A percentile compares a stretch with the other conserved stretches of the same genome.
These are phyloP conservation scores for Atrina japonica DNA, from an alignment of 2,888 invertebrate species.

Conservation along the genomic window DNA sequence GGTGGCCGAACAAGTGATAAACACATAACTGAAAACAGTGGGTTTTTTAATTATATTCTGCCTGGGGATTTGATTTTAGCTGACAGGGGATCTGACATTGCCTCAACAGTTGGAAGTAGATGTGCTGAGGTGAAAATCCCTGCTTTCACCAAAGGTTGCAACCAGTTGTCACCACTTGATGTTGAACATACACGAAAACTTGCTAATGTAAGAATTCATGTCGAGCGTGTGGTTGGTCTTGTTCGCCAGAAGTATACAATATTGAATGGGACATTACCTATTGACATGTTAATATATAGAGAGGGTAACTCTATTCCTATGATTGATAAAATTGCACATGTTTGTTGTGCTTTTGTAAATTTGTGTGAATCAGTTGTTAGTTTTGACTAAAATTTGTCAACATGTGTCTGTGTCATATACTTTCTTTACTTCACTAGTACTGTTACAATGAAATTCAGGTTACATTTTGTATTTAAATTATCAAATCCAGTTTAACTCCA, in stretches of 20 bases:
- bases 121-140: conserved; percentile 47
- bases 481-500: no score
- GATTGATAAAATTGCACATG: no score
- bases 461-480: no score
- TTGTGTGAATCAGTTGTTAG: no score
- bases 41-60: conserved; percentile 42
- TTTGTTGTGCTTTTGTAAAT: no score
- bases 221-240: conserved; percentile 50
- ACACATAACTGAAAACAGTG: conserved; percentile 50
- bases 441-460: no score
- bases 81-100: conserved; percentile 58
- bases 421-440: no score
- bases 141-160: conserved; percentile 43
- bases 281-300: no score
- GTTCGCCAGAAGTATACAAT: conserved; percentile 43
- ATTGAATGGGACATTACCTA: conserved; percentile 29
- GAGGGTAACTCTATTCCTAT: no score
- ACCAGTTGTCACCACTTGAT: conserved; percentile 39
- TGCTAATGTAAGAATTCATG: conserved; percentile 49
- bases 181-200: conserved; percentile 45
- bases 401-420: no score
- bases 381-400: no score
- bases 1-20: conserved; percentile 61
- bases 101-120: conserved; percentile 26
- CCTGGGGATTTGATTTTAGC: conserved; percentile 52